Base-by-base conservation (phyloP, 2,797 vertebrate species). In the Cephalopachus bancanus region DNA sequence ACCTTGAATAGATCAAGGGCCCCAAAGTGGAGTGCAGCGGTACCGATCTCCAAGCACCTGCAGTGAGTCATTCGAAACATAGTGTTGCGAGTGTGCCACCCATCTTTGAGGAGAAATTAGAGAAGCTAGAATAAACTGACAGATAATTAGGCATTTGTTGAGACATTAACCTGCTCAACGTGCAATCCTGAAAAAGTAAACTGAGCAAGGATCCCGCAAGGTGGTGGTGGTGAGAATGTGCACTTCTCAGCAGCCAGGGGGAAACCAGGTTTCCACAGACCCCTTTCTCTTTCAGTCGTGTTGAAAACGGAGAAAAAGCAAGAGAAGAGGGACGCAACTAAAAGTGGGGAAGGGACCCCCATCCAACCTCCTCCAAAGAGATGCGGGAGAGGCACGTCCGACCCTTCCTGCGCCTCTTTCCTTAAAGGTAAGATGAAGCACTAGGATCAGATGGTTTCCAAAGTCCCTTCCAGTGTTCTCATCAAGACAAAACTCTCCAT, bases 131-230 rank as follows among this genome's bases (percentile, higher is more conserved):
- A 78, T 65, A 84, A 90, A 69, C 44, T 44, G 57, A 89, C 37
- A 83, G n/a, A 74, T 60, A 59, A 60, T 60, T 53, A 55, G 69
- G 57, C 12, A 28, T 16, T 64, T 76, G 10, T 44, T 65, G 76
- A 79, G 64, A 89, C 51, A 74, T 37, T 24, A 79, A 83, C 30
- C 88, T 3, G 71, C 10, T 37, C 37, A 53, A 44, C 30, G 59
- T 74, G 37, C 57, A 62, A 62, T 74, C 95, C 51, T 90, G 60
- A 85, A 57, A 85, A 94, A 67, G 28, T 53, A 44, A 88, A 88
- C 26, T 0, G 5, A 72, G 59, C 5, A 12, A 59, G 57, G n/a
- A 76, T 67, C 59, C 44, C 30, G 65, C 80, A 75, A 92, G 79
- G 17, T 28, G 8, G n/a, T 20, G 33, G 12, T 80, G 30, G 28